Evolutionary conservation across 2,113 vertebrate genomes (phyloP).

Genomic region (Raja brachyura): DNA sequence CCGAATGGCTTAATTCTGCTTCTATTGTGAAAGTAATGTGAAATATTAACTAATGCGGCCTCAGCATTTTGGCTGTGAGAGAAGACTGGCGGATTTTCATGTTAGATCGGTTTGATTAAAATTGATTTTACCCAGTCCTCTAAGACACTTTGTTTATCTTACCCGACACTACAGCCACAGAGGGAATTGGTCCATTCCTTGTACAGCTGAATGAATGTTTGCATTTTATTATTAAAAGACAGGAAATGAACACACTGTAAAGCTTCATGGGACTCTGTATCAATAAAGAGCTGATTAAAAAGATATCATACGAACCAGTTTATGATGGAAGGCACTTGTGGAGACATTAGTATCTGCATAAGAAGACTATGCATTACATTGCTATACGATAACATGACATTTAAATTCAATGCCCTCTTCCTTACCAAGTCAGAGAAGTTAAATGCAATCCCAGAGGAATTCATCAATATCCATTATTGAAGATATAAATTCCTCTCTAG

Average conservation of each 20-base stretch:
- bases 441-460: slow-evolving; percentile 6
- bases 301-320: neutral
- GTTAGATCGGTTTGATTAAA: neutral
- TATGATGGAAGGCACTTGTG: neutral
- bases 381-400: neutral
- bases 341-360: neutral
- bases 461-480: slow-evolving; percentile 33
- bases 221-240: neutral
- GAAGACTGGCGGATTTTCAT: neutral
- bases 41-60: neutral
- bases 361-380: neutral
- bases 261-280: neutral
- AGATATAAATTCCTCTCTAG: slow-evolving; percentile 9
- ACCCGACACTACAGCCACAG: neutral
- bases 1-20: too few species aligned
- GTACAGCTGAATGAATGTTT: neutral
- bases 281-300: neutral
- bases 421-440: neutral
- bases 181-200: neutral
- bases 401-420: slow-evolving; percentile 1
- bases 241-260: neutral
- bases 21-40: too few species aligned
- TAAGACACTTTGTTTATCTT: neutral
- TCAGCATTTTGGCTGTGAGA: neutral
- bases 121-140: neutral